Base-by-base conservation (phyloP, 2,797 vertebrate species). In the Dipus sagitta region DNA sequence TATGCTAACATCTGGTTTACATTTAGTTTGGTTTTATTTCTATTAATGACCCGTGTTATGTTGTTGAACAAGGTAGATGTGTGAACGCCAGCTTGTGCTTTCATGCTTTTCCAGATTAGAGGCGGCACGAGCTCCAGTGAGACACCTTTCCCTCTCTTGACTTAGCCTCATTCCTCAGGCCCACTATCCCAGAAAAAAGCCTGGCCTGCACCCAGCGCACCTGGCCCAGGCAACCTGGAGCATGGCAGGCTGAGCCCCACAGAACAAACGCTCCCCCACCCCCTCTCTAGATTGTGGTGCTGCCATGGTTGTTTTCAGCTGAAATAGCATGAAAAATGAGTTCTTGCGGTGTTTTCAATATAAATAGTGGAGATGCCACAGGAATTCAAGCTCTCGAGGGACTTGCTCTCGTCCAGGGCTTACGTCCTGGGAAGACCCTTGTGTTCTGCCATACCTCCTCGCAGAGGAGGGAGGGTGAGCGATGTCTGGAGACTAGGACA, bases 271-370 rank as follows among this genome's bases (percentile, higher is more conserved):
- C 11, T 23, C 72, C 79, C 86, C 93, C 75, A 82, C 95, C 65
- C 80, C 84, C 75, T 30, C 6, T 92, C 92, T 82, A 76, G 83
- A 26, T 52, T 82, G 78, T 71, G 64, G 52, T 80, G 68, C 88
- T 88, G 89, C 96, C 47, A 0, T 67, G 52, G 90, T 54, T 95
- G 92, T 95, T 96, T 97, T 93, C 95, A 96, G 47, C 90, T 93
- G 94, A 89, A 97, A 96, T 96, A 85, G 47, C 93, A 86, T 95
- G 92, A 96, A 96, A 96, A 83, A 95, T 96, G 92, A 97, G 96
- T 96, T 96, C 76, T 94, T 96, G 90, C 92, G 92, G 91, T 92
- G 79, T 97, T 97, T 97, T 93, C 88, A 96, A 76, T 97, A 90
- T 94, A 97, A 97, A 97, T 90, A 96, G 68, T 70, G 86, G 94